A percentile compares a stretch with the other conserved stretches of the same genome.
These are phyloP conservation scores for Acanthurus leucopareius DNA, from an alignment of 2,797 vertebrate species.

Conservation along the genomic window DNA sequence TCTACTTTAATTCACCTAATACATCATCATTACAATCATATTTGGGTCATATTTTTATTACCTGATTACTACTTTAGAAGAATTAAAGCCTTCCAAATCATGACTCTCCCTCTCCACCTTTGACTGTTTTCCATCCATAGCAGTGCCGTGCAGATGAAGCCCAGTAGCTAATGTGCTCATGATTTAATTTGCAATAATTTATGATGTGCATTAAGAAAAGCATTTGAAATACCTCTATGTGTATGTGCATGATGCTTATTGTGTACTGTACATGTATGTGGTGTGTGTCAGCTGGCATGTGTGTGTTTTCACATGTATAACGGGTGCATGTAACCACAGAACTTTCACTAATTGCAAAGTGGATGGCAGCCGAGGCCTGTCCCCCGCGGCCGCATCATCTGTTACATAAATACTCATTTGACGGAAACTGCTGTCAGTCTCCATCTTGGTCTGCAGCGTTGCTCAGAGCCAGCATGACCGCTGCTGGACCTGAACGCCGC, in stretches of 20 bases:
- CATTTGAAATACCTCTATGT: neutral
- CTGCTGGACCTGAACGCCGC: slow-evolving; percentile 36
- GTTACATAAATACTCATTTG: slow-evolving; percentile 74
- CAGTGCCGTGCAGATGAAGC: neutral
- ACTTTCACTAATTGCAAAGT: slow-evolving; percentile 65
- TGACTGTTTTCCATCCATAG: slow-evolving; percentile 43
- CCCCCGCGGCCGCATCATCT: slow-evolving; percentile 54
- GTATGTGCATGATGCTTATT: neutral
- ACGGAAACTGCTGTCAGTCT: slow-evolving; percentile 71
- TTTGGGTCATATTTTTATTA: slow-evolving; percentile 47
- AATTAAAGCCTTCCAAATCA: slow-evolving; percentile 56
- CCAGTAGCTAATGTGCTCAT: slow-evolving; percentile 4
- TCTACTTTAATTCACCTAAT: slow-evolving; percentile 57
- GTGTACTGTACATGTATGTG: neutral
- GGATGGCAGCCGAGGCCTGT: slow-evolving; percentile 52
- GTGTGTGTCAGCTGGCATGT: slow-evolving; percentile 1
- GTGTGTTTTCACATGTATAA: slow-evolving; percentile 26
- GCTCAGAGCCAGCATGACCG: slow-evolving; percentile 67
- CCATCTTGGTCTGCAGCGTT: slow-evolving; percentile 49
- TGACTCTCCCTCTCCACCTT: slow-evolving; percentile 49
- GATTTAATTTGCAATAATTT: neutral
- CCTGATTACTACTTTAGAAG: slow-evolving; percentile 61
- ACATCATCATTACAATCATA: slow-evolving; percentile 70
- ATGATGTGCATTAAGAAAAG: neutral
- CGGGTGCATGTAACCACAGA: slow-evolving; percentile 33